A percentile compares a stretch with the other conserved stretches of the same genome.
Evolutionary conservation across 2,113 vertebrate genomes (phyloP).

Genomic region (Chroicocephalus ridibundus): DNA sequence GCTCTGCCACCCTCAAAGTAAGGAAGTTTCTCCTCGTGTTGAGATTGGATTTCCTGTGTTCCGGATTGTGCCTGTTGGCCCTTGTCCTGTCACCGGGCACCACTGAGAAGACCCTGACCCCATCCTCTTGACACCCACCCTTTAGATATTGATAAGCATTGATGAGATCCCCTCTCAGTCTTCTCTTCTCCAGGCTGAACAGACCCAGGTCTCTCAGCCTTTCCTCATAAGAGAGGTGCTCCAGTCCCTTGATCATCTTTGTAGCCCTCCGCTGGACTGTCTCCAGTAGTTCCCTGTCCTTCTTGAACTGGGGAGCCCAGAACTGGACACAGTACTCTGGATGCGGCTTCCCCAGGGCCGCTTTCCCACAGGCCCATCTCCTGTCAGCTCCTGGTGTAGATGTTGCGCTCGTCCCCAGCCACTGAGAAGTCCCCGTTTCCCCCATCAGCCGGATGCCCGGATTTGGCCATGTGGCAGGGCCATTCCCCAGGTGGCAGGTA

Average conservation of each 20-base stretch:
- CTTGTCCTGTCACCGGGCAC: not conserved
- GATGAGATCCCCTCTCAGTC: no score
- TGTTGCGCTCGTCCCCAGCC: not conserved
- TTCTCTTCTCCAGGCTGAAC: no score
- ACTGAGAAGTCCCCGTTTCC: not conserved
- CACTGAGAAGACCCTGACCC: not conserved
- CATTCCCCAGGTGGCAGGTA: not conserved
- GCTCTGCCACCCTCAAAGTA: no score
- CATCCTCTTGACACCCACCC: not conserved
- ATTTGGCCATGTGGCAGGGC: not conserved
- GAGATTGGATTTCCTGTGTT: not conserved
- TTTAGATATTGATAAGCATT: not conserved
- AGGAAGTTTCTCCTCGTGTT: not conserved
- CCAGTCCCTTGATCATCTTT: no score
- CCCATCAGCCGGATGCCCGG: no score
- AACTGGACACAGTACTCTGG: not conserved
- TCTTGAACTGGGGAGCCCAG: no score
- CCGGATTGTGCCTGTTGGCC: not conserved
- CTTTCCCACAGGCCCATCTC: not conserved
- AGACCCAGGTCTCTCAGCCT: no score
- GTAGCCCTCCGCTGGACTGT: no score
- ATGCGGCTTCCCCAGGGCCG: no score
- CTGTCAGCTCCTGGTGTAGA: fast-evolving
- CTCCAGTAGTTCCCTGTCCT: no score
- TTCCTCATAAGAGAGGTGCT: no score